Evolutionary conservation across 2,797 vertebrate genomes (phyloP).

Genomic region (Sebastes cheni): DNA sequence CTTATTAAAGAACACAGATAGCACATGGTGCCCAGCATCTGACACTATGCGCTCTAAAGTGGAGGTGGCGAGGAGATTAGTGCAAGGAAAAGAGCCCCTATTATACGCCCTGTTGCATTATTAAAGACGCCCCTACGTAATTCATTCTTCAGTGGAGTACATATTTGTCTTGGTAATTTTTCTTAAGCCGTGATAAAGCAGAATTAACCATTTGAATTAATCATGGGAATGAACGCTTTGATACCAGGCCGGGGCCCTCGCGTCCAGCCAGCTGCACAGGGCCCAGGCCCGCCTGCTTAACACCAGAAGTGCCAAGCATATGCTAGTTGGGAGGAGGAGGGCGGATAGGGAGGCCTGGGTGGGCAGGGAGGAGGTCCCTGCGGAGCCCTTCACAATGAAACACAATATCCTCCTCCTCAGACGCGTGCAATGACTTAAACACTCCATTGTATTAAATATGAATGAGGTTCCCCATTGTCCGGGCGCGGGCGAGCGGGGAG

Average conservation of each 20-base stretch:
- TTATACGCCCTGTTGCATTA: conserved; percentile 82
- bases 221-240: conserved; percentile 86
- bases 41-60: conserved; percentile 69
- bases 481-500: conserved; percentile 83
- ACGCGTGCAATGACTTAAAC: conserved; percentile 94
- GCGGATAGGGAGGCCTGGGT: conserved; percentile 74
- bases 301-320: conserved; percentile 90
- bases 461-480: conserved; percentile 92
- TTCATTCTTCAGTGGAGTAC: conserved; percentile 82
- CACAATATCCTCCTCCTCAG: conserved; percentile 87
- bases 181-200: conserved; percentile 78
- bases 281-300: conserved; percentile 79
- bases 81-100: conserved; percentile 65
- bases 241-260: conserved; percentile 67
- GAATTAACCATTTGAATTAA: conserved; percentile 88
- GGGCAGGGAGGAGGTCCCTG: conserved; percentile 81
- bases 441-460: conserved; percentile 96
- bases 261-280: conserved; percentile 89
- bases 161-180: conserved; percentile 88
- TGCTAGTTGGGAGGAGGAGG: conserved; percentile 85
- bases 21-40: conserved; percentile 75
- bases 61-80: conserved; percentile 77
- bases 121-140: conserved; percentile 78
- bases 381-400: conserved; percentile 90
- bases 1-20: conserved; percentile 60